Conservation (phyloP, 1,140 invertebrate genomes). For the Andricus grossulariae region DNA sequence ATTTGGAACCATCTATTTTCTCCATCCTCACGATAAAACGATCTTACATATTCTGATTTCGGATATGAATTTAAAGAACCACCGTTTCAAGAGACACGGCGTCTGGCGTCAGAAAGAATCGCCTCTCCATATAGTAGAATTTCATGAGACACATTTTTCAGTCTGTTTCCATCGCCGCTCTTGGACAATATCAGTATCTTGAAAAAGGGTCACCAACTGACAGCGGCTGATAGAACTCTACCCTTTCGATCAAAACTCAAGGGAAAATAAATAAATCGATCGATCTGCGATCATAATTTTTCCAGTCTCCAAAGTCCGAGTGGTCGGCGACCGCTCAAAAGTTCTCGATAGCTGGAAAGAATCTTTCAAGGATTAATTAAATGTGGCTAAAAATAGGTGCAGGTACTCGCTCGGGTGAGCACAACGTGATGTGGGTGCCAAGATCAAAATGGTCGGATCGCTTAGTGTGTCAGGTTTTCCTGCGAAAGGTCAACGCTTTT, state of each 20-base stretch:
- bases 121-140: slow-evolving; percentile 25
- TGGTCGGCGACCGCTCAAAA: background rate
- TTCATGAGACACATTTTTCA: slow-evolving; percentile 28
- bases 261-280: background rate
- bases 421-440: slow-evolving; percentile 10
- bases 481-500: slow-evolving; percentile 2
- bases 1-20: background rate
- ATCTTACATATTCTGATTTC: slow-evolving; percentile 1
- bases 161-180: slow-evolving; percentile 4
- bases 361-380: slow-evolving; percentile 21
- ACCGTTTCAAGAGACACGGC: slow-evolving; percentile 10
- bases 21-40: slow-evolving; percentile 2
- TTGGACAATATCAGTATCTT: background rate
- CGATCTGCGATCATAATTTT: background rate
- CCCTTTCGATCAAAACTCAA: background rate
- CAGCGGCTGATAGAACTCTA: background rate
- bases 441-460: slow-evolving; percentile 5
- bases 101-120: background rate
- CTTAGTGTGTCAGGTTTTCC: background rate
- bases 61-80: slow-evolving; percentile 11
- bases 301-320: background rate
- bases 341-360: slow-evolving; percentile 15
- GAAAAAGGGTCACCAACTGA: background rate
- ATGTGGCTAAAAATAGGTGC: slow-evolving; percentile 13
- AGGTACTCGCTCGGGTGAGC: slow-evolving; percentile 1